Evolutionary conservation across 2,113 vertebrate species (phyloP), one percentile per base, ranked within the genome.

Genomic region (Columba janthina): DNA sequence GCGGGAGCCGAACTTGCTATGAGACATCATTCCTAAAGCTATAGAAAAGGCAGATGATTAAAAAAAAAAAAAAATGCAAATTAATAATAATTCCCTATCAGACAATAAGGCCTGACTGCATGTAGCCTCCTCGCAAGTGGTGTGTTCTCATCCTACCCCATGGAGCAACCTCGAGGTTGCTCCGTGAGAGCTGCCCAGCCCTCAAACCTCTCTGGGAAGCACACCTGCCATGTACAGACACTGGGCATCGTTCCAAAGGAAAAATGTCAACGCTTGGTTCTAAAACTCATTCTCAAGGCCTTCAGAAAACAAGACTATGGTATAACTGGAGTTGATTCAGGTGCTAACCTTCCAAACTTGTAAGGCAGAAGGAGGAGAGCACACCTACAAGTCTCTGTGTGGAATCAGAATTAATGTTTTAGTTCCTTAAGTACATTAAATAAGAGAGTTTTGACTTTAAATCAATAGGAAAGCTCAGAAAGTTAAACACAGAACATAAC

Each of bases 1-100:
- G 66, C 1, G 2, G 85, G 62, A 83, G 91, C 82, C 10, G 20
- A 95, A 93, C 50, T 70, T 57, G 91, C 70, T 89, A 44, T 28
- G 88, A 96, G 89, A 82, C 88, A 85, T 91, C 95, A 92, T 94
- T 91, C 92, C 73, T 78, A 84, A 77, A 81, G 85, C 61, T 90
- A 86, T 31, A 15, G 89, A n/a, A 83, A 83, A 92, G 74, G 82
- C 87, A 90, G 89, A 70, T 38, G 69, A 60, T 95, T 19, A 77
- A 78, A 73, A 34, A 40, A 40, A 40, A 13, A 94, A 67, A 96
- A 94, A 77, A 78, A 73, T 31, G 31, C 76, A 90, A 96, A 97
- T 89, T 88, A 94, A 71, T 90, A 73, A n/a, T 15, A 64, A 94
- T 83, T 77, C 60, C 53, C 87, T 88, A 64, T 76, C 74, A 82